Evolutionary conservation across 2,888 invertebrate genomes (phyloP).

Genomic region (Mystacides longicornis): DNA sequence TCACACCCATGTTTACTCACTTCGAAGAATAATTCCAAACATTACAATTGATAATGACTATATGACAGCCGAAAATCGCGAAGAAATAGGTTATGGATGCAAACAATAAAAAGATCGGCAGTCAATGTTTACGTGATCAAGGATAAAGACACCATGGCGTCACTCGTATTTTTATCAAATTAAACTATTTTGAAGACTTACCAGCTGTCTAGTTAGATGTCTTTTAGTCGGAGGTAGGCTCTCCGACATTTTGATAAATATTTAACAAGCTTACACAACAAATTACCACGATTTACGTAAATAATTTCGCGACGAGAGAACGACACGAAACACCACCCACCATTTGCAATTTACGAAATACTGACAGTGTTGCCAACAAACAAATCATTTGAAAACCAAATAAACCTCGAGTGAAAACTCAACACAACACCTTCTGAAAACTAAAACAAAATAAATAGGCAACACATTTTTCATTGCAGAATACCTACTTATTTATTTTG

Average conservation of each 20-base stretch:
- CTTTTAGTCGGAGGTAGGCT: constrained; percentile 52
- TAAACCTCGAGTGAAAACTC: too few relatives aligned
- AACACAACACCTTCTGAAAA: too few relatives aligned
- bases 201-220: constrained; percentile 55
- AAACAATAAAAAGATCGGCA: constrained; percentile 19
- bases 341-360: constrained; percentile 39
- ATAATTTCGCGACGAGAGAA: constrained; percentile 52
- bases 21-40: too few relatives aligned
- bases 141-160: constrained; percentile 59
- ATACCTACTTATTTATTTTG: too few relatives aligned
- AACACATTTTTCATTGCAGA: too few relatives aligned
- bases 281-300: constrained; percentile 52
- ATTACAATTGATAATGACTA: too few relatives aligned
- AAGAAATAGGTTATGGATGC: constrained; percentile 7
- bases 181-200: constrained; percentile 38
- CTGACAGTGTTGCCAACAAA: constrained; percentile 43
- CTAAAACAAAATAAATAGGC: too few relatives aligned
- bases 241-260: constrained; percentile 50
- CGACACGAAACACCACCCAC: constrained; percentile 52
- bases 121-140: constrained; percentile 54
- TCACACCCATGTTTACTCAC: constrained; percentile 1
- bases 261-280: constrained; percentile 30
- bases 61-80: background rate
- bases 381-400: constrained; percentile 26
- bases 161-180: constrained; percentile 35